Evolutionary conservation across 2,888 invertebrate genomes (phyloP).

Genomic region (Drosophila mettleri): DNA sequence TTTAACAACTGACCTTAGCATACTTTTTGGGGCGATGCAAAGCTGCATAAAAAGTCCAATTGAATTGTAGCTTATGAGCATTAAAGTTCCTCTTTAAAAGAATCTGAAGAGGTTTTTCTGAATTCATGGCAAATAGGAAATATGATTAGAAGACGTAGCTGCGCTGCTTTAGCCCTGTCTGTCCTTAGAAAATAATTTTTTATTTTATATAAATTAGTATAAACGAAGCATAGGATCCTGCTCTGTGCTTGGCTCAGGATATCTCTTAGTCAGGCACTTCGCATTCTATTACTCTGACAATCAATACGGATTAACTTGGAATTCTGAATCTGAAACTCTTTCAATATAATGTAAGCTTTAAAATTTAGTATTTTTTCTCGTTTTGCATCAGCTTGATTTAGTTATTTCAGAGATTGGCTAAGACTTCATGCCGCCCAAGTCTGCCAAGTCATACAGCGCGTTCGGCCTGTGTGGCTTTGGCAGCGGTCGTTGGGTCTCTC

Average conservation of each 20-base stretch:
- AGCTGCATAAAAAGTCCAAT: neutral
- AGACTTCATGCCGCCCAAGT: constrained; percentile 60
- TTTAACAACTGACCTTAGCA: constrained; percentile 50
- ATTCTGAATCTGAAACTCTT: neutral
- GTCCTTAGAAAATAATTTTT: too few relatives aligned
- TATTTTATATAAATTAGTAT: too few relatives aligned
- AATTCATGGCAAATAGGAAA: neutral
- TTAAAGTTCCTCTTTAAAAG: neutral
- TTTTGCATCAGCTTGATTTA: too few relatives aligned
- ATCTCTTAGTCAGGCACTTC: neutral
- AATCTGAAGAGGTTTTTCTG: too few relatives aligned
- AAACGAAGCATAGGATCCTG: too few relatives aligned
- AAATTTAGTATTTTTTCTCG: too few relatives aligned
- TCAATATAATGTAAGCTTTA: neutral
- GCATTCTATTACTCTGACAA: too few relatives aligned
- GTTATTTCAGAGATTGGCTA: constrained; percentile 22
- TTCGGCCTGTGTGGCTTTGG: constrained; percentile 39
- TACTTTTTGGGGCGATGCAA: constrained; percentile 66
- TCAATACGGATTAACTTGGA: too few relatives aligned
- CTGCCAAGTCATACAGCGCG: constrained; percentile 61
- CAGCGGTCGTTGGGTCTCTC: neutral
- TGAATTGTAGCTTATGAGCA: neutral
- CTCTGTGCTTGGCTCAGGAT: too few relatives aligned
- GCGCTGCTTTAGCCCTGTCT: too few relatives aligned
- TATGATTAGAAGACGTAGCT: too few relatives aligned